Percentiles rank a stretch among this genome's conserved stretches.
phyloP scores from a whole-genome alignment of 2,113 vertebrate species.

The Eptatretus burgeri region DNA sequence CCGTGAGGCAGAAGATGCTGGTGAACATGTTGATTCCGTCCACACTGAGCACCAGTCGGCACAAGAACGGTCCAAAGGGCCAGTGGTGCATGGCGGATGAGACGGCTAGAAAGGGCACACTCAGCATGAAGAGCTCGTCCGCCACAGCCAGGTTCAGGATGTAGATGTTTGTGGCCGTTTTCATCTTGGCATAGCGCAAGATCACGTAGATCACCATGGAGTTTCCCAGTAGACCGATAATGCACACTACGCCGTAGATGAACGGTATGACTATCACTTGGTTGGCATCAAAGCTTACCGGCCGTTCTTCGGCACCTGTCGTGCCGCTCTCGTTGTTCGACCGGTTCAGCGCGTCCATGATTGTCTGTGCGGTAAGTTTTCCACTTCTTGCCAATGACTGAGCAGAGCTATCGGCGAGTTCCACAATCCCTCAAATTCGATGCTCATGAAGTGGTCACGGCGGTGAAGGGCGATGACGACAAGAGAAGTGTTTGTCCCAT shows the following conservation, averaged over 20 bases:
- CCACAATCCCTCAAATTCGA: too few relatives aligned
- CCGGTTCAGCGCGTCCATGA: too few relatives aligned
- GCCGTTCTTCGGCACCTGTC: too few relatives aligned
- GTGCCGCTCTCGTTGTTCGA: too few relatives aligned
- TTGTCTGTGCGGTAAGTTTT: too few relatives aligned
- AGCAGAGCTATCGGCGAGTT: too few relatives aligned
- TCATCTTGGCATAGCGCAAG: slow-evolving; percentile 63
- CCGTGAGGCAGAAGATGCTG: slow-evolving; percentile 54
- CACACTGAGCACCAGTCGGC: slow-evolving; percentile 48
- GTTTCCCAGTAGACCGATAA: slow-evolving; percentile 51
- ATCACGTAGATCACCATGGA: slow-evolving; percentile 69
- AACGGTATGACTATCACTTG: slow-evolving; percentile 47
- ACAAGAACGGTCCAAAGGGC: slow-evolving; percentile 50
- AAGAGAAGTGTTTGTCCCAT: too few relatives aligned
- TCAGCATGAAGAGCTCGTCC: slow-evolving; percentile 55
- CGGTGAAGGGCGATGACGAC: too few relatives aligned
- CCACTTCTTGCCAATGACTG: too few relatives aligned
- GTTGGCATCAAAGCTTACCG: slow-evolving; percentile 16
- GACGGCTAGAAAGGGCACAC: slow-evolving; percentile 52
- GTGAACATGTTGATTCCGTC: slow-evolving; percentile 83
- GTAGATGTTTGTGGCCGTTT: slow-evolving; percentile 63
- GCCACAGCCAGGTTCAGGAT: slow-evolving; percentile 55
- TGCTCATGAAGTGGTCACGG: too few relatives aligned
- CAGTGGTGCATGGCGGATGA: slow-evolving; percentile 50
- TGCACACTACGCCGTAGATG: slow-evolving; percentile 53